phyloP scores from a whole-genome alignment of 2,888 invertebrate genomes.

The Lasioglossum calceatum region DNA sequence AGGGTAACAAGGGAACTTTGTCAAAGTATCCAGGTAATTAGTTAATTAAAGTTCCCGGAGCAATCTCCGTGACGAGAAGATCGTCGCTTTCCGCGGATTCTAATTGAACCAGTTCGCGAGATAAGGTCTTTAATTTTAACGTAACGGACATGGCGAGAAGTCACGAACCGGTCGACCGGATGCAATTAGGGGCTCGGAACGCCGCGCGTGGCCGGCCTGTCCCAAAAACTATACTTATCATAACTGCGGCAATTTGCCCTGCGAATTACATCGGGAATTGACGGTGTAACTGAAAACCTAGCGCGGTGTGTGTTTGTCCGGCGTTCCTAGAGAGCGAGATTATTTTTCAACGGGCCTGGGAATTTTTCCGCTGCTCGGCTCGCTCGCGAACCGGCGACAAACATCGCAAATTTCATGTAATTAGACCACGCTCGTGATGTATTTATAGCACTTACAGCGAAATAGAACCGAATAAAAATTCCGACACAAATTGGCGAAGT shows the following conservation, averaged over 20 bases:
- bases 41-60: slow-evolving; percentile 74
- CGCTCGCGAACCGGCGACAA: neutral
- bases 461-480: neutral
- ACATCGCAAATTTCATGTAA: neutral
- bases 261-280: slow-evolving; percentile 32
- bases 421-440: neutral
- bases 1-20: slow-evolving; percentile 18
- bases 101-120: slow-evolving; percentile 74
- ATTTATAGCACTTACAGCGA: neutral
- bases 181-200: slow-evolving; percentile 47
- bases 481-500: neutral
- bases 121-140: slow-evolving; percentile 78
- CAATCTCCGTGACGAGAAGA: slow-evolving; percentile 69
- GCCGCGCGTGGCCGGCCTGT: slow-evolving; percentile 10
- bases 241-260: slow-evolving; percentile 33
- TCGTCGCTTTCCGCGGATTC: slow-evolving; percentile 71
- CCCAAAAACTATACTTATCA: slow-evolving; percentile 42
- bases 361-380: neutral
- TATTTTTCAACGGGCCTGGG: neutral
- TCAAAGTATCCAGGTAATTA: slow-evolving; percentile 63
- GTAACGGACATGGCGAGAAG: slow-evolving; percentile 72
- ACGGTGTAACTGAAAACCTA: slow-evolving; percentile 36
- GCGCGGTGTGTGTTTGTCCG: neutral
- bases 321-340: neutral
- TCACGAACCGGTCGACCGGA: slow-evolving; percentile 72